A percentile compares a stretch with the other conserved stretches of the same genome.
These are phyloP conservation scores for Synanthedon tipuliformis DNA, from an alignment of 2,888 invertebrate species.

Conservation along the genomic window DNA sequence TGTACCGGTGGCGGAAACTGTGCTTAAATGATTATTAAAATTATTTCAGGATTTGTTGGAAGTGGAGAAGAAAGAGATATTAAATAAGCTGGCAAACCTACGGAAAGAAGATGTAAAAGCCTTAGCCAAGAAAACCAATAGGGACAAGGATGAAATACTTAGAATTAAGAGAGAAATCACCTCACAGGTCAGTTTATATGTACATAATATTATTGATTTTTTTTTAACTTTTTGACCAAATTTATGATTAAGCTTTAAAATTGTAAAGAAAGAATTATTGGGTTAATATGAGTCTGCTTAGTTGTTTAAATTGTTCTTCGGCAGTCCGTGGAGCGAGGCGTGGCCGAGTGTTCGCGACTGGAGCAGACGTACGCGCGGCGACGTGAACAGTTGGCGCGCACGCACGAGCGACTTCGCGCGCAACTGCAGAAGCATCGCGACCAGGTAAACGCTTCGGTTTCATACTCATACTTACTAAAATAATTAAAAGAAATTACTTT, in stretches of 20 bases:
- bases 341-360: conserved; percentile 86
- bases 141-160: conserved; percentile 91
- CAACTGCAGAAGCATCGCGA: conserved; percentile 62
- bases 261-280: neutral
- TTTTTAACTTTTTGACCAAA: no score
- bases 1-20: neutral
- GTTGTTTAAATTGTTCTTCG: conserved; percentile 11
- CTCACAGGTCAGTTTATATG: conserved; percentile 33
- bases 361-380: conserved; percentile 82
- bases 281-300: neutral
- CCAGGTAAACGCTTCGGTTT: conserved; percentile 27
- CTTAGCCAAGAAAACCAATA: conserved; percentile 86
- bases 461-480: neutral
- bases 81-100: conserved; percentile 84
- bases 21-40: neutral
- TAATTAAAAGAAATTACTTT: no score
- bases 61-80: conserved; percentile 65
- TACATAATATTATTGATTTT: neutral
- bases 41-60: conserved; percentile 42
- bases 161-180: conserved; percentile 87
- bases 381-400: conserved; percentile 78
- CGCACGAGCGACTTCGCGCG: conserved; percentile 82
- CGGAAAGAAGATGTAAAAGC: conserved; percentile 90
- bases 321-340: conserved; percentile 88
- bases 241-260: no score